Base-by-base conservation (phyloP, 2,797 vertebrate species). In the Halcyon chelicuti region DNA sequence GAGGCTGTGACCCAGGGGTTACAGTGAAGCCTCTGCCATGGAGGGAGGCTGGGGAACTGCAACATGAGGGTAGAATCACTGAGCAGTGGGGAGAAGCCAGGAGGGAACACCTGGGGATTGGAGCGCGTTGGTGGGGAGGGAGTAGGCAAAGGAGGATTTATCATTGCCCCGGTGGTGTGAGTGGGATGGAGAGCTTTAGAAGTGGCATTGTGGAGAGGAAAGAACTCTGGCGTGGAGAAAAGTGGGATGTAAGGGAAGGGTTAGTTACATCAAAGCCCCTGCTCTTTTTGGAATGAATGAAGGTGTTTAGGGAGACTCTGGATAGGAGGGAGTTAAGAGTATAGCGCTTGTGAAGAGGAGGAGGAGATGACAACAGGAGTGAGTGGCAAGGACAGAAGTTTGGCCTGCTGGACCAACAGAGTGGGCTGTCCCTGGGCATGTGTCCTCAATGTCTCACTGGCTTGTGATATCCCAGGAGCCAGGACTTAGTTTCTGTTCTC, bases 361-460 rank as follows among this genome's bases (percentile, higher is more conserved):
- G 28, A 80, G 7, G 28, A 84, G 46, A 20, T 46, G 37, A 13
- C 70, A 91, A 23, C 21, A 47, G 33, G 42, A 67, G 7, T 19
- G 33, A 60, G 39, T 58, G 35, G 33, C 0, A 15, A 66, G 47
- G 68, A 31, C 49, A 54, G 57, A 77, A 88, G 14, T 21, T 62
- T 14, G 14, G 21, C 51, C 15, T 66, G 10, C 18, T 39, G 68
- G 28, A 58, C 51, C 22, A 28, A 7, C 25, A 60, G 58, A 73
- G 35, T 0, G 0, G 18, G 19, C 17, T 21, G 23, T 49, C 57
- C 47, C 16, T 1, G 2, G 7, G 12, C 4, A 1, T 16, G n/a
- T 77, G 40, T 75, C 40, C 2, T 1, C 46, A 9, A 1, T 46
- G 25, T 82, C 78, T 29, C 26, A 28, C n/a, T 0, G 2, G 26